Percentiles rank a stretch among this genome's conserved stretches.
Conservation (phyloP, 2,888 invertebrate genomes). For the Ischnus inquisitorius region DNA sequence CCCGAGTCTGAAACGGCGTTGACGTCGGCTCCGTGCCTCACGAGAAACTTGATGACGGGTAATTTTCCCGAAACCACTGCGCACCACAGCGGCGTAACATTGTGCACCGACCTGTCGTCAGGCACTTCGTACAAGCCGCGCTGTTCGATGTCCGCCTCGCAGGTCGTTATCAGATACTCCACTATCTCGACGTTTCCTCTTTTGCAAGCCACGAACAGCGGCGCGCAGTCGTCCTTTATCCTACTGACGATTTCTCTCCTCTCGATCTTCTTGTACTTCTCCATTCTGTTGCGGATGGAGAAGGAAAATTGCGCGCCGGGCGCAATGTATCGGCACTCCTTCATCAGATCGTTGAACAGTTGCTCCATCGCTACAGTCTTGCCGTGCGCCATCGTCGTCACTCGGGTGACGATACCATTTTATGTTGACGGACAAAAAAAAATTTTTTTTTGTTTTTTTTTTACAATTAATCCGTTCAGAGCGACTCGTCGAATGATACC, state of each 20-base stretch:
- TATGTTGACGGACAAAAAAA: not conserved
- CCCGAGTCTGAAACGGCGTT: conserved; percentile 95
- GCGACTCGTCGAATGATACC: no score
- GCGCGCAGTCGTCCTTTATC: conserved; percentile 92
- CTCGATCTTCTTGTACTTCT: conserved; percentile 87
- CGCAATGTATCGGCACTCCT: conserved; percentile 89
- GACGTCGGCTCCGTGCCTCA: conserved; percentile 93
- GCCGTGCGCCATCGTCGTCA: conserved; percentile 22
- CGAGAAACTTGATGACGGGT: conserved; percentile 91
- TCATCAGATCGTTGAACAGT: conserved; percentile 88
- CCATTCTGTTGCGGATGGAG: conserved; percentile 86
- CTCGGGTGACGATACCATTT: conserved; percentile 8
- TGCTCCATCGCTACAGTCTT: conserved; percentile 82
- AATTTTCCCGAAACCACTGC: conserved; percentile 95
- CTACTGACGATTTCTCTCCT: conserved; percentile 90
- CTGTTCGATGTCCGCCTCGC: conserved; percentile 94
- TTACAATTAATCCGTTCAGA: no score
- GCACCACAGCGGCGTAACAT: conserved; percentile 96
- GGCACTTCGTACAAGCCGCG: conserved; percentile 94
- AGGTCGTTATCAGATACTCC: conserved; percentile 93
- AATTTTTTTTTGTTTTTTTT: no score
- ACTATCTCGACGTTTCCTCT: conserved; percentile 94
- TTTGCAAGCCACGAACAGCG: conserved; percentile 92
- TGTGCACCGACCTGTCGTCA: conserved; percentile 93
- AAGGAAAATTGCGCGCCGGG: conserved; percentile 90